Evolutionary conservation across 2,113 vertebrate genomes (phyloP).

Genomic region (Notothenia coriiceps): DNA sequence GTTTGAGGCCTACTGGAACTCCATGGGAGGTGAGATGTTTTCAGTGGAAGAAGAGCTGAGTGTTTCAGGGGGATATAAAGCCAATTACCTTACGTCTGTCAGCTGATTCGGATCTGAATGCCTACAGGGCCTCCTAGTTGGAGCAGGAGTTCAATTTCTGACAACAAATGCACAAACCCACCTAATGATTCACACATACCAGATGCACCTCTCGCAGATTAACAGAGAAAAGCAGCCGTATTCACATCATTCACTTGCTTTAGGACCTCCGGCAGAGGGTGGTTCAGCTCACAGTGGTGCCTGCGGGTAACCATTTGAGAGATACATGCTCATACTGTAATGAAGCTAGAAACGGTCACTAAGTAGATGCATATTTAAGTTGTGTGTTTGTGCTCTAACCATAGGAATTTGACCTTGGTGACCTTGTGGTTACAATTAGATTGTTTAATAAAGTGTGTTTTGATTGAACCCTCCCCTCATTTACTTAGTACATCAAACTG

Average conservation of each 20-base stretch:
- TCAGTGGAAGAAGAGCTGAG: constrained; percentile 59
- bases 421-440: constrained; percentile 63
- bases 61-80: constrained; percentile 77
- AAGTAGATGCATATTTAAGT: constrained; percentile 70
- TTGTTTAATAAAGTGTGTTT: constrained; percentile 60
- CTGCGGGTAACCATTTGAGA: constrained; percentile 21
- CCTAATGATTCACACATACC: constrained; percentile 50
- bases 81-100: constrained; percentile 83
- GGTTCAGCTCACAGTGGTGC: constrained; percentile 12
- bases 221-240: constrained; percentile 25
- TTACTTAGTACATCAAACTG: constrained; percentile 46
- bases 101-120: constrained; percentile 43
- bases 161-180: constrained; percentile 41
- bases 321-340: constrained; percentile 16
- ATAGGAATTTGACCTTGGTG: constrained; percentile 63
- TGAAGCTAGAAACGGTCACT: constrained; percentile 71
- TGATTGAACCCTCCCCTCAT: constrained; percentile 30
- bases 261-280: constrained; percentile 7
- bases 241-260: constrained; percentile 32
- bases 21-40: constrained; percentile 74
- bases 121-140: constrained; percentile 63
- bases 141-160: constrained; percentile 54
- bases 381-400: constrained; percentile 81
- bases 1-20: constrained; percentile 69
- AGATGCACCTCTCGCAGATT: constrained; percentile 32